Base-by-base conservation (phyloP, 2,888 invertebrate genomes). In the Hybos culiciformis region DNA sequence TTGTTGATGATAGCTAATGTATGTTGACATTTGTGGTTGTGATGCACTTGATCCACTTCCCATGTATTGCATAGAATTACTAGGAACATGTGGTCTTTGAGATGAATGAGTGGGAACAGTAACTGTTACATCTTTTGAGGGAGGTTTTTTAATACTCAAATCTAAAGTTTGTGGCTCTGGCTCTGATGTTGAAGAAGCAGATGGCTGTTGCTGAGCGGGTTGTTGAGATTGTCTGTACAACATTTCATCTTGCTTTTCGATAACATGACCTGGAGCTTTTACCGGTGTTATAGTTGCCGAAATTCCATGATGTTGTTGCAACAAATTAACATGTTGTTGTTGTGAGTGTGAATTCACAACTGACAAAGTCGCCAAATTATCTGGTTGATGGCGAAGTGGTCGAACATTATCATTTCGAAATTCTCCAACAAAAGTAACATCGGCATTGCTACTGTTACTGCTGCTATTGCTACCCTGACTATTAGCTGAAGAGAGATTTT, bases 131-230 rank as follows among this genome's bases (percentile, higher is more conserved):
- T 36, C 36, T 36, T 20, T 63, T 62, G 65, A 57, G 5, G 59
- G 56, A 3, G 79, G 78, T 52, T 80, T 80, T 63, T 83, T 84
- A 44, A 84, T 78, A 56, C 83, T 83, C 49, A 85, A 67, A 57
- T 86, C 84, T 1, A 85, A 67, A 0, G 82, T 83, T 47, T 74
- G 72, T 3, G 77, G 76, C 56, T 76, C 78, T 2, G 72, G 70
- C 24, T 76, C 71, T n/a, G 71, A 70, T 52, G 73, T 68, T 51
- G 55, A 52, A 23, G 9, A 5, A 29, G 29, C 12, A n/a, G 29
- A n/a, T 29, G 12, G 12, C 23, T 52, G 53, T 29, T 53, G 51
- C 37, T 53, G 52, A n/a, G 55, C 55, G 17, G 55, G 48, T 39
- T 57, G 51, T 29, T 50, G 42, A 37, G 50, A 52, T 23, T 37